A percentile compares a stretch with the other conserved stretches of the same genome.
Evolutionary conservation across 2,797 vertebrate genomes (phyloP).

Genomic region (Sebastes minor): DNA sequence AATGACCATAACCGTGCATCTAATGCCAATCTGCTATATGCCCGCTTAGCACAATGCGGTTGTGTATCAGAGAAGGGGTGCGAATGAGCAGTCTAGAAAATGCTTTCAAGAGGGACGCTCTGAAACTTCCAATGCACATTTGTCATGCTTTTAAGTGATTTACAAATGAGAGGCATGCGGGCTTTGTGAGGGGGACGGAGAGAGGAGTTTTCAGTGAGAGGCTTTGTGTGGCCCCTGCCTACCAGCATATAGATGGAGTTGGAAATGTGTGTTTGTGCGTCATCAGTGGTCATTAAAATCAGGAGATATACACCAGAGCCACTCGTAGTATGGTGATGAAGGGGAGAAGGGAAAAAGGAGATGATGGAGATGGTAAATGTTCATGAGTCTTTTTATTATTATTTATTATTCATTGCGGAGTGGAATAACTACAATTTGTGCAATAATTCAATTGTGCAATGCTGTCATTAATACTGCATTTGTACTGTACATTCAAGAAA

Average conservation of each 20-base stretch:
- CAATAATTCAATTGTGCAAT: too few species aligned
- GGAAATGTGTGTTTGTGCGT: constrained; percentile 73
- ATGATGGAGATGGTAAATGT: constrained; percentile 7
- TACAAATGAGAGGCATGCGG: constrained; percentile 76
- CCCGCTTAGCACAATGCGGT: constrained; percentile 49
- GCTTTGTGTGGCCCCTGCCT: constrained; percentile 70
- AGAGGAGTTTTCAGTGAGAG: constrained; percentile 41
- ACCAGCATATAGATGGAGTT: constrained; percentile 67
- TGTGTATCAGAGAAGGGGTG: constrained; percentile 45
- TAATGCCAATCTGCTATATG: constrained; percentile 42
- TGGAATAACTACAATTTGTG: too few species aligned
- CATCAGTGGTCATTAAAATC: constrained; percentile 73
- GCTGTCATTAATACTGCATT: too few species aligned
- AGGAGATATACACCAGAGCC: constrained; percentile 56
- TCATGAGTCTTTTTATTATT: neutral
- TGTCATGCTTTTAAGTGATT: constrained; percentile 81
- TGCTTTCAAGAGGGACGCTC: constrained; percentile 64
- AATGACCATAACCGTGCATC: constrained; percentile 25
- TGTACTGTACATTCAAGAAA: too few species aligned
- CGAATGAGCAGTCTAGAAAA: constrained; percentile 58
- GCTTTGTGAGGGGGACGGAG: constrained; percentile 68
- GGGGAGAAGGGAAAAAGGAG: neutral
- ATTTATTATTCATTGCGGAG: neutral
- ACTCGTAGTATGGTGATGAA: constrained; percentile 23
- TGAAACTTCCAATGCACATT: constrained; percentile 77